phyloP scores from a whole-genome alignment of 2,797 vertebrate species.

The Peromyscus melanophrys region DNA sequence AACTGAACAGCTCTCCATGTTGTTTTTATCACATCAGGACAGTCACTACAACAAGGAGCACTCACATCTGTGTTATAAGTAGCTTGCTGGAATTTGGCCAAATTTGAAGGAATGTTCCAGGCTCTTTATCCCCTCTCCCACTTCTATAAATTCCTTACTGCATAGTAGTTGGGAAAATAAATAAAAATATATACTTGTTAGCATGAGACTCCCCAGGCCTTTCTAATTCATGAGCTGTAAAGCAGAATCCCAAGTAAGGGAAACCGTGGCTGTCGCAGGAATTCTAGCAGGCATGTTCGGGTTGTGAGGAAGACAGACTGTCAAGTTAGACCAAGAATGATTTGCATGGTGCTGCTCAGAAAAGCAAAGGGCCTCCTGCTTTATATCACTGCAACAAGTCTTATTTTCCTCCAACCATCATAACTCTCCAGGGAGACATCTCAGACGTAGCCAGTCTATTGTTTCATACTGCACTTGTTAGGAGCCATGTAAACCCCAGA shows the following conservation, averaged over 20 bases:
- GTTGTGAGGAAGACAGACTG: slow-evolving; percentile 50
- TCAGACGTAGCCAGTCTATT: slow-evolving; percentile 71
- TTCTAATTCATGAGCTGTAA: slow-evolving; percentile 17
- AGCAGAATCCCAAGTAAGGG: slow-evolving; percentile 61
- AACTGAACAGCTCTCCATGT: background rate
- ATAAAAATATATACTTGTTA: slow-evolving; percentile 54
- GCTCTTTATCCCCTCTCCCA: background rate
- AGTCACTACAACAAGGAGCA: background rate
- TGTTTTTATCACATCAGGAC: background rate
- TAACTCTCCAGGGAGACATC: slow-evolving; percentile 56
- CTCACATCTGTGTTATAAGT: slow-evolving; percentile 10
- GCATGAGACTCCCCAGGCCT: slow-evolving; percentile 56
- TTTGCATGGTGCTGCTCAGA: slow-evolving; percentile 60
- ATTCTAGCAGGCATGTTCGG: slow-evolving; percentile 30
- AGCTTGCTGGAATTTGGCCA: background rate
- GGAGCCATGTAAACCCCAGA: slow-evolving; percentile 50
- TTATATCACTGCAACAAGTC: slow-evolving; percentile 34
- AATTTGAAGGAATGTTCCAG: background rate
- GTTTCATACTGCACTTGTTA: slow-evolving; percentile 47
- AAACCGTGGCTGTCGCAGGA: slow-evolving; percentile 22
- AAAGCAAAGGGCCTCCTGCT: slow-evolving; percentile 66
- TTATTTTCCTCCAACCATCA: slow-evolving; percentile 61
- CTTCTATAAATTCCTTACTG: background rate
- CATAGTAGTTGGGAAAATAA: slow-evolving; percentile 43
- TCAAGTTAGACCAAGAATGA: slow-evolving; percentile 26